Conservation (phyloP, 2,113 vertebrate genomes). For the Pachyramphus minor region DNA sequence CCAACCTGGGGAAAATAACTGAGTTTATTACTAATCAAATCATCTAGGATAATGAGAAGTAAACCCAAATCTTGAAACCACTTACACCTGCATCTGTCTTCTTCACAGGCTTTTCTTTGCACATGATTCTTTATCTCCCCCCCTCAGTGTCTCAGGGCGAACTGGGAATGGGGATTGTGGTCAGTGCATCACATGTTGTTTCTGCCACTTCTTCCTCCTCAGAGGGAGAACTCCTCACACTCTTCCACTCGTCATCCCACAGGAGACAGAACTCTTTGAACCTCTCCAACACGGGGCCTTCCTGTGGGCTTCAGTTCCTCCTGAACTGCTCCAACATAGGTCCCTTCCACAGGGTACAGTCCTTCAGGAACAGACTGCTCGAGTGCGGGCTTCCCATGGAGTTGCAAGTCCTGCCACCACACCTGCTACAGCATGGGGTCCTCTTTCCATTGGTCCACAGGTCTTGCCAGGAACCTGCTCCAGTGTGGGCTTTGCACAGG, state of each 20-base stretch:
- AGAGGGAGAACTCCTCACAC: background rate
- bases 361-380: background rate
- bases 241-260: background rate
- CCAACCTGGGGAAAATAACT: background rate
- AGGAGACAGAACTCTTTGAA: background rate
- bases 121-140: background rate
- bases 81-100: background rate
- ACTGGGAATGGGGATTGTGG: background rate
- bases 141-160: background rate
- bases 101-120: background rate
- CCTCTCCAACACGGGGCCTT: background rate
- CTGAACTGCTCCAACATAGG: background rate
- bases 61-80: background rate
- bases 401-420: background rate
- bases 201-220: background rate
- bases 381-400: too few species aligned
- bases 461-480: background rate
- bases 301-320: background rate
- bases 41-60: background rate
- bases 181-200: background rate
- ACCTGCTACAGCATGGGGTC: accelerated
- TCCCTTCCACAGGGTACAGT: background rate
- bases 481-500: background rate
- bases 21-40: background rate
- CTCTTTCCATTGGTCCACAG: background rate